Evolutionary conservation across 2,888 invertebrate species (phyloP).

Genomic region (Troides aeacus): DNA sequence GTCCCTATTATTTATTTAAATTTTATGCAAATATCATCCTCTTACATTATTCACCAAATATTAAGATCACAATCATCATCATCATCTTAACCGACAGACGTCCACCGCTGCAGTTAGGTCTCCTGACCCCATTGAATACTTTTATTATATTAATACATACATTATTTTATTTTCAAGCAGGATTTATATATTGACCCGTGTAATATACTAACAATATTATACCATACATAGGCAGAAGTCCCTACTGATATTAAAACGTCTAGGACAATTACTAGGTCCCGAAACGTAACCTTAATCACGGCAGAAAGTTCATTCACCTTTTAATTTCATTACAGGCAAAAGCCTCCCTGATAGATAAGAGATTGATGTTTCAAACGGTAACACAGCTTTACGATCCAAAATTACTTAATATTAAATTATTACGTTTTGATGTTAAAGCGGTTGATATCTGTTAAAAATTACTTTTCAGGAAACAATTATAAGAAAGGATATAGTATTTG

Average conservation of each 20-base stretch:
- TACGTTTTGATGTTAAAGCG: neutral
- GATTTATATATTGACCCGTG: neutral
- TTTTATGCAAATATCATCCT: too few relatives aligned
- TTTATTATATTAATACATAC: too few relatives aligned
- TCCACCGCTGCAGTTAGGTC: too few relatives aligned
- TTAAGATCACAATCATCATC: too few relatives aligned
- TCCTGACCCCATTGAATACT: too few relatives aligned
- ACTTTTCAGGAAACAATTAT: neutral
- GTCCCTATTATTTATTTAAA: too few relatives aligned
- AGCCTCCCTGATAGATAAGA: constrained; percentile 22
- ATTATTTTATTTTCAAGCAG: too few relatives aligned
- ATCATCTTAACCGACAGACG: too few relatives aligned
- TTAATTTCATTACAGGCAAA: constrained; percentile 26
- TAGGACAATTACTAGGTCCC: constrained; percentile 16
- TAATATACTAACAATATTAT: neutral
- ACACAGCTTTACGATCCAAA: constrained; percentile 5
- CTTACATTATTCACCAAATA: too few relatives aligned
- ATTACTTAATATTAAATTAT: constrained; percentile 17
- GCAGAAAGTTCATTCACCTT: constrained; percentile 22
- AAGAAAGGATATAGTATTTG: neutral
- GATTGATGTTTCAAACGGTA: constrained; percentile 9
- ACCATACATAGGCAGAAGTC: neutral
- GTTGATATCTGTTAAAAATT: neutral
- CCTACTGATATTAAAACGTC: constrained; percentile 6
- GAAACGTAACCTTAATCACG: constrained; percentile 19